Conservation (phyloP, 1,140 invertebrate species). For the Aphaenogaster rudis region DNA sequence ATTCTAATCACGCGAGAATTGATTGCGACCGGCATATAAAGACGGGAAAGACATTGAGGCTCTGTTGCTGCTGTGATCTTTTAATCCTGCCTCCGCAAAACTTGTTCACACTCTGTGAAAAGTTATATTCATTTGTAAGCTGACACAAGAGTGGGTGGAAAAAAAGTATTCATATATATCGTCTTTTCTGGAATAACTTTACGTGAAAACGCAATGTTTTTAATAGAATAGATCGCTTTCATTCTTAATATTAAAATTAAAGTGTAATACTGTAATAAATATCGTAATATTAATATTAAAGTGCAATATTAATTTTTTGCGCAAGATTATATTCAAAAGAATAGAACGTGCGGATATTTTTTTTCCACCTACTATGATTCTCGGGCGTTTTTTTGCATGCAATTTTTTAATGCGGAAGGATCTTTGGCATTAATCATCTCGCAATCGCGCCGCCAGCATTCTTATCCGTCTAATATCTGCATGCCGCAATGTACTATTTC, state of each 20-base stretch:
- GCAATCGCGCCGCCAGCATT: slow-evolving; percentile 25
- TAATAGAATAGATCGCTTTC: background rate
- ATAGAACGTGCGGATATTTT: background rate
- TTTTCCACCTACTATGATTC: background rate
- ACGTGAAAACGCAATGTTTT: background rate
- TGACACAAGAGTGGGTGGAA: background rate
- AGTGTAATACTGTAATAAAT: too few relatives aligned
- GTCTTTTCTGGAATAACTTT: background rate
- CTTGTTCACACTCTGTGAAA: background rate
- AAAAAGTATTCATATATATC: background rate
- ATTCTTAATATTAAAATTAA: background rate
- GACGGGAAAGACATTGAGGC: background rate
- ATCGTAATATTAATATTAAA: too few relatives aligned
- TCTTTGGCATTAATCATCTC: slow-evolving; percentile 53
- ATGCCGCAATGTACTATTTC: slow-evolving; percentile 40
- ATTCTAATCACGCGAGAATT: slow-evolving; percentile 34
- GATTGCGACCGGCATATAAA: slow-evolving; percentile 1
- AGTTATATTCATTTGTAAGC: slow-evolving; percentile 35
- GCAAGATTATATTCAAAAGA: background rate
- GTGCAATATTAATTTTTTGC: background rate
- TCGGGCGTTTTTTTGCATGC: slow-evolving; percentile 60
- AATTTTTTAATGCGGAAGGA: slow-evolving; percentile 10
- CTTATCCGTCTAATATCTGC: slow-evolving; percentile 52
- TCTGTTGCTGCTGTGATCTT: slow-evolving; percentile 38
- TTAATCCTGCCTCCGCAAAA: slow-evolving; percentile 10